Evolutionary conservation across 2,888 invertebrate genomes (phyloP), one percentile per base, ranked within the genome.

Genomic region (Meiosimyza decipiens): DNA sequence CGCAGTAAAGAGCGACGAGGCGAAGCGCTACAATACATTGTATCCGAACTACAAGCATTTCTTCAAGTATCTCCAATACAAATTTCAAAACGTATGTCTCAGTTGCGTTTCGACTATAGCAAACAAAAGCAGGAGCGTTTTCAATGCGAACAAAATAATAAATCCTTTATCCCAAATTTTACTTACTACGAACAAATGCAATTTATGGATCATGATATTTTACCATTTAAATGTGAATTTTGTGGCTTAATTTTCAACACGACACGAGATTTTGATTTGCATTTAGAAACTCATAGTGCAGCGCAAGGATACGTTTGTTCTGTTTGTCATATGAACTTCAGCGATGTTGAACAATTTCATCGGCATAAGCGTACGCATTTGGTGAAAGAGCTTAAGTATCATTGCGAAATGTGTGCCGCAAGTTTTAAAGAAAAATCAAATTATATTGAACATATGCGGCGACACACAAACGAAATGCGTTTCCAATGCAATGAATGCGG

Each of bases 1-100:
- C 83, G 84, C 49, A 84, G 84, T 73, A 84, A 84, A 77, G 84
- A 84, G 59, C 81, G 83, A 12, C 81, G 84, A 5, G 84, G 84
- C 33, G 84, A 84, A 71, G 84, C 84, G 1, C 75, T 84, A 51
- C 84, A 84, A 22, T 80, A 80, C 71, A 84, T 84, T 83, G 85
- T 82, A 1, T 73, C 78, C 54, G 84, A 84, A 54, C 72, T 84
- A 70, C 80, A 82, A 60, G 77, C 82, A 54, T 74, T 81, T 40
- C 83, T 84, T 60, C 84, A 84, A 64, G 85, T 84, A 40, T 80
- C 81, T 65, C 83, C 84, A 59, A 84, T 84, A 70, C 84, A 84
- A 75, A 84, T 84, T 64, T 84, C 84, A 1, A 84, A 84, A 62
- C 84, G 84, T 50, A 84, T 84, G 22, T 84, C 84, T 0, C 84